phyloP scores from a whole-genome alignment of 2,797 vertebrate genomes.

The Clamator glandarius region DNA sequence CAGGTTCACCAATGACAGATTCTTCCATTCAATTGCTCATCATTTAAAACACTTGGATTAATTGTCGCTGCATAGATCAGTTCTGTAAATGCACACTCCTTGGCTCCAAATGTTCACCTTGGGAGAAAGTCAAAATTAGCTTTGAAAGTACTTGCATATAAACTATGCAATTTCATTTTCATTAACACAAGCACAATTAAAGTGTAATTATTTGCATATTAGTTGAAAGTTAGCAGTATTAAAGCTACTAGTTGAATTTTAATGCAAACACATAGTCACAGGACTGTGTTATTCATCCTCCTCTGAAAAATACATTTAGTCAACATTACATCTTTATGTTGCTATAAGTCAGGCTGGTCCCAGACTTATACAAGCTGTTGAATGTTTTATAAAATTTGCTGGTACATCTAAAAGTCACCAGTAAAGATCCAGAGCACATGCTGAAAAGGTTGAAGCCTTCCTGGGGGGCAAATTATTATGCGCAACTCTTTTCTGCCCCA shows the following conservation, averaged over 20 bases:
- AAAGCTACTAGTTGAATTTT: neutral
- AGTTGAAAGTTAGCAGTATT: neutral
- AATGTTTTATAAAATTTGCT: neutral
- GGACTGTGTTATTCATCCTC: neutral
- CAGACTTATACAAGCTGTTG: neutral
- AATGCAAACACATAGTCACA: neutral
- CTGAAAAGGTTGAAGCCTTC: neutral
- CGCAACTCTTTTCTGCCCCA: neutral
- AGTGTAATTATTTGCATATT: slow-evolving; percentile 15
- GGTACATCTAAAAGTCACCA: neutral
- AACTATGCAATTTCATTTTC: neutral
- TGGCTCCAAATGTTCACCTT: neutral
- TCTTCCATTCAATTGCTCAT: neutral
- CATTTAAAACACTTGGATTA: neutral
- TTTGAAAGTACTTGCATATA: neutral
- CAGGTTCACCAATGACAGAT: neutral
- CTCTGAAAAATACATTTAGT: neutral
- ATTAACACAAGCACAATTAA: neutral
- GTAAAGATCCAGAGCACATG: neutral
- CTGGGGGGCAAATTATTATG: neutral
- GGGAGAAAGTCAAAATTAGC: neutral
- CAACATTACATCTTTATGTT: neutral
- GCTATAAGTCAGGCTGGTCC: neutral
- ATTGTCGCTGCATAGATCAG: neutral
- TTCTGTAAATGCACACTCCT: neutral